phyloP scores from a whole-genome alignment of 1,140 invertebrate genomes.

The Hylaeus volcanicus region DNA sequence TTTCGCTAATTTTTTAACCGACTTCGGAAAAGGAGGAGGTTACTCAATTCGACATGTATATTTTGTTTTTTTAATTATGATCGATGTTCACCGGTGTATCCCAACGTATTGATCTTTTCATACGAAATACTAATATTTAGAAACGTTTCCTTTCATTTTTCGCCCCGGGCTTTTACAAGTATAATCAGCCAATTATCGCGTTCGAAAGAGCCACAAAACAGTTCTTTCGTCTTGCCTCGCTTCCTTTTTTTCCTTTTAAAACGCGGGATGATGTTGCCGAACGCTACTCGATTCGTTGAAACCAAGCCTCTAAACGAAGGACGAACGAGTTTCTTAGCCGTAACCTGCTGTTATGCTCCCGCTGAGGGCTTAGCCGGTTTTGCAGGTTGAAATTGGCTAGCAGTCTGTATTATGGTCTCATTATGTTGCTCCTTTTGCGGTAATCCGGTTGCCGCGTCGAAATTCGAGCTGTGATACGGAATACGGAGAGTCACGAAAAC shows the following conservation, averaged over 20 bases:
- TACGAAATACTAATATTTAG: too few species aligned
- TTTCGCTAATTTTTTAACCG: too few species aligned
- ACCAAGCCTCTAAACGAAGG: constrained; percentile 56
- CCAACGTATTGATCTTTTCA: too few species aligned
- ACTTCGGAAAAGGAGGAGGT: too few species aligned
- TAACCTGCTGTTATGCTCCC: constrained; percentile 58
- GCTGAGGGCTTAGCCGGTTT: constrained; percentile 64
- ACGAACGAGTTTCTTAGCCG: constrained; percentile 63
- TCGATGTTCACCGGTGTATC: too few species aligned
- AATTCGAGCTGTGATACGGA: constrained; percentile 36
- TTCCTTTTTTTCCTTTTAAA: not conserved
- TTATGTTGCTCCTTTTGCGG: constrained; percentile 56
- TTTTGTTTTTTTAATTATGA: too few species aligned
- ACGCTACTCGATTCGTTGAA: constrained; percentile 42
- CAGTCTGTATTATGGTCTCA: constrained; percentile 46
- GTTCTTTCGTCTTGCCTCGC: too few species aligned
- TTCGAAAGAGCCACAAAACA: not conserved
- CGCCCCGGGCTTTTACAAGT: too few species aligned
- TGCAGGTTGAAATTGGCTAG: constrained; percentile 66
- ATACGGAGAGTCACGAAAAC: constrained; percentile 23
- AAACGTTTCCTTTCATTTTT: too few species aligned
- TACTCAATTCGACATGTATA: too few species aligned
- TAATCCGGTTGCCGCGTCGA: constrained; percentile 24
- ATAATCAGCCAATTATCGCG: not conserved
- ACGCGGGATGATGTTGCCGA: not conserved